Evolutionary conservation across 2,888 invertebrate species (phyloP), one percentile per base, ranked within the genome.

Genomic region (Trimorus sp.): DNA sequence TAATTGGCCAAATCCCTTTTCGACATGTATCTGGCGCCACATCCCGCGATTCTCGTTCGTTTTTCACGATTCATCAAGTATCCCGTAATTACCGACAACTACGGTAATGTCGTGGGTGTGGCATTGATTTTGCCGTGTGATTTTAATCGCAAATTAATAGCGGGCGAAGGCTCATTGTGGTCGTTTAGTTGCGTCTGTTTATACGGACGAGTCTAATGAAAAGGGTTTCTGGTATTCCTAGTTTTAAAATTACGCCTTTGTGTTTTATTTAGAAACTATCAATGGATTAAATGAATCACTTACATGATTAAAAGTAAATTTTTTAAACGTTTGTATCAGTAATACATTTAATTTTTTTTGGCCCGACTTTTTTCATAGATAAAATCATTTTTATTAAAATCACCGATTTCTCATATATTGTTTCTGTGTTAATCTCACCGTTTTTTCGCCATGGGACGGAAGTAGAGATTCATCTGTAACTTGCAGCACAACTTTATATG

Each of bases 401-500:
- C 1, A 4, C 26, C 26, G 26, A 26, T 26, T 26, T 26, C 26
- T 26, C 26, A 26, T 26, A 26, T 4, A 26, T 4, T 26, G 26
- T 26, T 26, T 26, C 26, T 26, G 4, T 26, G 2, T 26, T 26
- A 26, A 26, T 78, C 86, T 93, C 88, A 90, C 94, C 92, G 89
- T 92, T 88, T 87, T 91, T 73, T 84, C 92, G 85, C 88, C 92
- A 85, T 82, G 89, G 85, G 90, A 89, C 2, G 90, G 87, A 7
- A 92, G 87, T 15, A 94, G 89, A 12, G 93, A 92, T 80, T 92
- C 92, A 85, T 94, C 94, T 26, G 90, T 93, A 6, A 94, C 93
- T 86, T 93, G 92, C 53, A 94, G 88, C 0, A 91, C 88, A 48
- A 94, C 92, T 69, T 92, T 92, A 87, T 94, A 94, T 1, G 93